Base-by-base conservation (phyloP, 2,797 vertebrate species). In the Rhodeus uyekii region DNA sequence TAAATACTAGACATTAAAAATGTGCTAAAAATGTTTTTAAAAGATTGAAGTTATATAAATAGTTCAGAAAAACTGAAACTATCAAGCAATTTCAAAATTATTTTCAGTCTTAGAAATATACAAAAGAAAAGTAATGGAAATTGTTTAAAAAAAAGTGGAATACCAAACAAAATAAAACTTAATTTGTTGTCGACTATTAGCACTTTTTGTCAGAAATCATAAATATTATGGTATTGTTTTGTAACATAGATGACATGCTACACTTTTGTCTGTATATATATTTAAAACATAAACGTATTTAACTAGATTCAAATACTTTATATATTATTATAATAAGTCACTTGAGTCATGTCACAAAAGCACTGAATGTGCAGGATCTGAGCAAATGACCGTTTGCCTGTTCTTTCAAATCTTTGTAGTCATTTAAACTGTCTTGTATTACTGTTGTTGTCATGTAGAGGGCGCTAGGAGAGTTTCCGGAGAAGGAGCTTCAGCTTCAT, bases 401-500 rank as follows among this genome's bases (percentile, higher is more conserved):
- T 55, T 22, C 53, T 42, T 18, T 48, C 46, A 19, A 7, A n/a
- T n/a, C 4, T 55, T 60, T 76, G 16, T 12, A 19, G 22, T 24
- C 9, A 5, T 76, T 64, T 29, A 46, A 2, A 44, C 5, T 3
- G 1, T 1, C 24, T 32, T 65, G 16, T 58, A n/a, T 73, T 2
- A n/a, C 19, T 58, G n/a, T 32, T 55, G 42, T 75, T 82, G 53
- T 76, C 78, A 84, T 78, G 55, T 86, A 99, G 98, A 94, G 83
- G 88, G 91, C 94, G 24, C 89, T 96, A 64, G 94, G 90, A 14
- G 96, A 96, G 80, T 94, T 98, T 87, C 95, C 96, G 0, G 95
- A 96, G 90, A 97, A 95, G 89, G 97, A 98, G 89, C 90, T 96
- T 32, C 95, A 96, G 84, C 91, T 97, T 82, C 92, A 95, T 60